phyloP scores from a whole-genome alignment of 2,797 vertebrate genomes.

The Aplochiton taeniatus region DNA sequence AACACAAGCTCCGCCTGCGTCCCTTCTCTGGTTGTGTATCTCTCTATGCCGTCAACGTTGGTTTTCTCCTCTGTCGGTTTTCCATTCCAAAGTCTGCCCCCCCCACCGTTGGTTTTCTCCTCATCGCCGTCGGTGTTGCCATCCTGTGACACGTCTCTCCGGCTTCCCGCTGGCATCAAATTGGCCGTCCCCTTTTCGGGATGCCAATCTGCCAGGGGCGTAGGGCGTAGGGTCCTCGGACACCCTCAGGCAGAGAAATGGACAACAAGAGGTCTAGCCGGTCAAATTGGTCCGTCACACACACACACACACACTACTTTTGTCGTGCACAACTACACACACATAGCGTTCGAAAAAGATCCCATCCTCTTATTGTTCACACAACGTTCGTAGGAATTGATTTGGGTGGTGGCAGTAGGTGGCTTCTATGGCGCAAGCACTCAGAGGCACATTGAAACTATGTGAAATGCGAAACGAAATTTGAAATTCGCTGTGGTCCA shows the following conservation, averaged over 20 bases:
- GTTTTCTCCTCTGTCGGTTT: slow-evolving; percentile 53
- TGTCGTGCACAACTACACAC: no score
- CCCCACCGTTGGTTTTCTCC: slow-evolving; percentile 47
- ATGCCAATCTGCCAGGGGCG: slow-evolving; percentile 75
- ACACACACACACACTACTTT: no score
- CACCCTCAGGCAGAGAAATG: slow-evolving; percentile 20
- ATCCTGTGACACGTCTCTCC: slow-evolving; percentile 70
- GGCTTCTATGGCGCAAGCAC: no score
- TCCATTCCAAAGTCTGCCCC: slow-evolving; percentile 45
- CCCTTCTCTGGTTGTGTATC: slow-evolving; percentile 56
- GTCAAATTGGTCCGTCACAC: no score
- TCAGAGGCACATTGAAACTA: no score
- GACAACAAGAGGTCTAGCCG: no score
- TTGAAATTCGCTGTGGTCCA: no score
- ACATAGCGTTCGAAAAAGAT: no score
- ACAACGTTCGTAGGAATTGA: no score
- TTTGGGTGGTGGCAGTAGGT: no score
- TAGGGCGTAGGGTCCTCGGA: slow-evolving; percentile 68
- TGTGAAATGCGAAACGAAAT: no score
- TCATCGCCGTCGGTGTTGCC: slow-evolving; percentile 77
- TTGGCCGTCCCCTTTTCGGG: slow-evolving; percentile 68
- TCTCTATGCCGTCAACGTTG: slow-evolving; percentile 45
- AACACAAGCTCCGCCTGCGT: slow-evolving; percentile 37
- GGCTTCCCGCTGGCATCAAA: slow-evolving; percentile 71
- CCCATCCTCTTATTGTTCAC: no score